A percentile compares a stretch with the other conserved stretches of the same genome.
These are phyloP conservation scores for Synanthedon tipuliformis DNA, from an alignment of 2,888 invertebrate genomes.

Conservation along the genomic window DNA sequence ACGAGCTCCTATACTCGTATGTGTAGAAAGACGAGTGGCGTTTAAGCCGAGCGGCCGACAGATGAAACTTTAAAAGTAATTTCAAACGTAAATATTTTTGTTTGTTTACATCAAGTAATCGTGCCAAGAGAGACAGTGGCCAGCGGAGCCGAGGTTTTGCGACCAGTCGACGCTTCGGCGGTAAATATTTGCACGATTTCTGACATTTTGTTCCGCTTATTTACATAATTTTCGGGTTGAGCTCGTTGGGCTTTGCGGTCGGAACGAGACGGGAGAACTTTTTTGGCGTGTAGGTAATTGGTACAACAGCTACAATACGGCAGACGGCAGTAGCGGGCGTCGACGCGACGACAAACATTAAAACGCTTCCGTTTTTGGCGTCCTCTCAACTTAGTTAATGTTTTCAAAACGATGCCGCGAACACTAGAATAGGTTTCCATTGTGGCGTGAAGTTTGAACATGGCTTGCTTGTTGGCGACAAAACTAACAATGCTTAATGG, in stretches of 20 bases:
- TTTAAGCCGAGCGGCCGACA: constrained; percentile 21
- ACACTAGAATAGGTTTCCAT: constrained; percentile 23
- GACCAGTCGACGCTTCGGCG: constrained; percentile 25
- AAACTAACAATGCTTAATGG: background rate
- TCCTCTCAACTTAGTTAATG: constrained; percentile 65
- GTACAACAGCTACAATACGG: constrained; percentile 45
- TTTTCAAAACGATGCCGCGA: constrained; percentile 54
- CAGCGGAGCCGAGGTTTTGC: constrained; percentile 33
- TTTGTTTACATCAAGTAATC: constrained; percentile 29
- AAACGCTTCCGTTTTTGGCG: constrained; percentile 65
- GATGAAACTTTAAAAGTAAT: constrained; percentile 30
- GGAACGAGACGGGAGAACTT: constrained; percentile 24
- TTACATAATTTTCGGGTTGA: constrained; percentile 4
- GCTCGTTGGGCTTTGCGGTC: constrained; percentile 11
- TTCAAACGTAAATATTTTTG: constrained; percentile 25
- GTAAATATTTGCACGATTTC: constrained; percentile 30
- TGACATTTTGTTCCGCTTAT: constrained; percentile 13
- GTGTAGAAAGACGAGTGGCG: constrained; percentile 9
- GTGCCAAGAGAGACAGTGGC: constrained; percentile 9
- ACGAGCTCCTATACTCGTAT: constrained; percentile 15
- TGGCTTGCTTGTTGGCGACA: background rate
- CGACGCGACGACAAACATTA: constrained; percentile 27
- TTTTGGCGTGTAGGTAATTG: constrained; percentile 37
- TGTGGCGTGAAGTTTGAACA: constrained; percentile 25
- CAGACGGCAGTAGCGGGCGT: constrained; percentile 7